These are phyloP conservation scores for Garrulus glandarius DNA, from an alignment of 2,797 vertebrate genomes.

Conservation along the genomic window DNA sequence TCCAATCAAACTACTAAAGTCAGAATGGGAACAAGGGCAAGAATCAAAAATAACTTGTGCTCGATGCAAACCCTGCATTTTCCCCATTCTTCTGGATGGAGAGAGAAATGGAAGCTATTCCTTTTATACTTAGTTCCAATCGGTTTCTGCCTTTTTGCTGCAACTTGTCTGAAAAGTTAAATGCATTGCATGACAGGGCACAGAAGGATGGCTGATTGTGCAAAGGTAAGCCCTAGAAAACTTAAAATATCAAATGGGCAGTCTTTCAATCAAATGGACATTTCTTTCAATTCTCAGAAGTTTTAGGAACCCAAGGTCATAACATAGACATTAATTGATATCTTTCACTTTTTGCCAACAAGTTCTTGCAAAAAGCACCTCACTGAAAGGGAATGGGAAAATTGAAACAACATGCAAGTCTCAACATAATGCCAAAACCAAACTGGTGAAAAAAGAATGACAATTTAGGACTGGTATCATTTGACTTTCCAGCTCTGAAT, in stretches of 20 bases:
- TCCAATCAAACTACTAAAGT: neutral
- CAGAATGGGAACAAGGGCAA: conserved; percentile 3
- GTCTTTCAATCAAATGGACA: neutral
- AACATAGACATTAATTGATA: neutral
- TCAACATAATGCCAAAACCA: neutral
- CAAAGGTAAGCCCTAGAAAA: neutral
- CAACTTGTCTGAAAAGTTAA: neutral
- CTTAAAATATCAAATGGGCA: neutral
- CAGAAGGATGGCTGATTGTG: neutral
- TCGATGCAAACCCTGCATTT: neutral
- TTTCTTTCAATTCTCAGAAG: neutral
- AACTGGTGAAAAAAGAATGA: neutral
- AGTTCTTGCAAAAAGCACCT: neutral
- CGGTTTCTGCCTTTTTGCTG: neutral
- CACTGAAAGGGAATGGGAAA: neutral
- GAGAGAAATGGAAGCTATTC: neutral
- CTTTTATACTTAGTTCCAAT: neutral
- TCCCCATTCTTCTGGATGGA: neutral
- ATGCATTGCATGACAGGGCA: neutral
- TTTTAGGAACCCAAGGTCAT: neutral
- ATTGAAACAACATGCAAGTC: neutral
- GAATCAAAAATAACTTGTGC: neutral
- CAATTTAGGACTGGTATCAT: neutral
- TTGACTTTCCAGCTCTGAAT: neutral
- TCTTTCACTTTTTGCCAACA: neutral